Conservation (phyloP, 2,113 vertebrate species). For the Artemisiospiza belli region DNA sequence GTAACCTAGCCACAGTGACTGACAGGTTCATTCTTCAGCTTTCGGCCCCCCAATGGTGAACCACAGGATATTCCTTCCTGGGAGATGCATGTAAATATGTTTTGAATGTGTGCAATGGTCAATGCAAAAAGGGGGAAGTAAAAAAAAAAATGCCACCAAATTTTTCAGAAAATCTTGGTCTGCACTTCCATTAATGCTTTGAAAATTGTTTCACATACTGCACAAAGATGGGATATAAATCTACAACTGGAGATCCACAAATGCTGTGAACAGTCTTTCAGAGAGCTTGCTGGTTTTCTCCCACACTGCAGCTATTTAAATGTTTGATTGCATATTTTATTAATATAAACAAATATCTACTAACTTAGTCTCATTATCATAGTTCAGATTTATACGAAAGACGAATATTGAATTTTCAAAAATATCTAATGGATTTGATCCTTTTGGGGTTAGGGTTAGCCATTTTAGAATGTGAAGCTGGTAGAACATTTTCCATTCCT, state of each 20-base stretch:
- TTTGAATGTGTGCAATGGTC: not conserved
- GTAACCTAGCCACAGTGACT: not conserved
- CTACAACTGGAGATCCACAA: constrained; percentile 28
- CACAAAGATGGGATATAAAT: not conserved
- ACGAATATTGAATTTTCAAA: constrained; percentile 42
- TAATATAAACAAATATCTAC: constrained; percentile 28
- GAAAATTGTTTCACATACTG: constrained; percentile 12
- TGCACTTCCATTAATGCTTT: constrained; percentile 43
- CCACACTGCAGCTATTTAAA: not conserved
- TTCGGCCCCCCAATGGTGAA: not conserved
- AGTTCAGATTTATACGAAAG: constrained; percentile 40
- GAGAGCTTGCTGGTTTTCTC: not conserved
- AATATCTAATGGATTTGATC: not conserved
- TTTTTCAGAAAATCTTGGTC: not conserved
- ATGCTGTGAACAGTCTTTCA: not conserved
- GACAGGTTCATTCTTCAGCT: not conserved
- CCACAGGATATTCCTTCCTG: not conserved
- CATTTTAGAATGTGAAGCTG: not conserved
- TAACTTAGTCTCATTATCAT: not conserved
- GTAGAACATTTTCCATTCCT: constrained; percentile 17
- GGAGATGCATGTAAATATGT: not conserved
- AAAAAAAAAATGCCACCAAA: not conserved
- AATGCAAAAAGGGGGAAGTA: not conserved
- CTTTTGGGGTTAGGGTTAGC: not conserved
- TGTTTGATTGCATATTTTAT: constrained; percentile 17